Evolutionary conservation across 2,888 invertebrate genomes (phyloP).

Genomic region (Brassicogethes aeneus): DNA sequence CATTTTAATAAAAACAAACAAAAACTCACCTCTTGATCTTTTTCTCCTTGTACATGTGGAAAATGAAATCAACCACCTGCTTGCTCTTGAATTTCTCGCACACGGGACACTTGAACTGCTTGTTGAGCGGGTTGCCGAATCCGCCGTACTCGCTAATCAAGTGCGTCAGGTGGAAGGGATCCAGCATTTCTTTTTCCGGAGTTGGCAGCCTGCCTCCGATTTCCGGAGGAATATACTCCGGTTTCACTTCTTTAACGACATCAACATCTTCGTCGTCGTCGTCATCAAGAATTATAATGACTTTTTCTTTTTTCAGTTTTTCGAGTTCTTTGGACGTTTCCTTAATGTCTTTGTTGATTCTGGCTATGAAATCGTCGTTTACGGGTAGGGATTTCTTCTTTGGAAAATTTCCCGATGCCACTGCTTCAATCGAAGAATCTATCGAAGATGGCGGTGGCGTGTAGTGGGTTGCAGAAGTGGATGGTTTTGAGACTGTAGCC

Average conservation of each 20-base stretch:
- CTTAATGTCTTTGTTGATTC: slow-evolving; percentile 8
- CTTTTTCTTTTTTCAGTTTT: background rate
- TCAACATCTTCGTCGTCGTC: slow-evolving; percentile 11
- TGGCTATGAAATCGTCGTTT: slow-evolving; percentile 2
- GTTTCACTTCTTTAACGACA: slow-evolving; percentile 13
- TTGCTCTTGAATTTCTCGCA: slow-evolving; percentile 52
- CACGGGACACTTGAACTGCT: slow-evolving; percentile 51
- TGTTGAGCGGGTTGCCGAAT: slow-evolving; percentile 46
- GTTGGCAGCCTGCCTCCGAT: slow-evolving; percentile 8
- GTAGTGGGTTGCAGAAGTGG: too few relatives aligned
- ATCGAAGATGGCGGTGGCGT: background rate
- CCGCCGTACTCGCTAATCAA: slow-evolving; percentile 24
- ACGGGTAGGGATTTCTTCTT: slow-evolving; percentile 6
- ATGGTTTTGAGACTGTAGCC: too few relatives aligned
- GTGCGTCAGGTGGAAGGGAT: slow-evolving; percentile 12
- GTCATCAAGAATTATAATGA: slow-evolving; percentile 5
- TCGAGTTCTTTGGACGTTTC: slow-evolving; percentile 11
- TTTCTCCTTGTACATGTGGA: slow-evolving; percentile 59
- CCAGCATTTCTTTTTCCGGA: slow-evolving; percentile 3
- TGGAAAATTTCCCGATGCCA: slow-evolving; percentile 4
- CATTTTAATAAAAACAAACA: slow-evolving; percentile 2
- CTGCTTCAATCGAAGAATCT: background rate
- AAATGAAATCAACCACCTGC: slow-evolving; percentile 50
- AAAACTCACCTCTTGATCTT: slow-evolving; percentile 51
- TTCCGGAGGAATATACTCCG: slow-evolving; percentile 6